Percentiles rank a stretch among this genome's conserved stretches.
Evolutionary conservation across 1,140 invertebrate genomes (phyloP).

Genomic region (Meloidogyne floridensis): DNA sequence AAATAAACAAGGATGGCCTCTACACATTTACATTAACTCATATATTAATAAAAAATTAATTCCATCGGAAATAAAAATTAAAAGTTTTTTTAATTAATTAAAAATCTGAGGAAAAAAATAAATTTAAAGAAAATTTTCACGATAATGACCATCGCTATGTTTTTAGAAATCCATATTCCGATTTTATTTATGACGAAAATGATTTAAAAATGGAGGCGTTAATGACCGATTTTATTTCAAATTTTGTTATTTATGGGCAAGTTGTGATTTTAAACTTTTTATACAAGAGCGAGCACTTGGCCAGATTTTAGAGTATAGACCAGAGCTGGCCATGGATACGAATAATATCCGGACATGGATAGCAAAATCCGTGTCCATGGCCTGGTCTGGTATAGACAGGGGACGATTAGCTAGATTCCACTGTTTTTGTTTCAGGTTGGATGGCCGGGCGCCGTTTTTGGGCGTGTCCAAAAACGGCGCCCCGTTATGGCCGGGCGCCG

Average conservation of each 20-base stretch:
- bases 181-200: slow-evolving; percentile 18
- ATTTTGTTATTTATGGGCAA: slow-evolving; percentile 24
- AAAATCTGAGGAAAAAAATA: neutral
- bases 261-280: neutral
- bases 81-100: neutral
- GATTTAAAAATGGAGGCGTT: slow-evolving; percentile 20
- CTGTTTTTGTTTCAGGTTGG: no score
- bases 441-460: no score
- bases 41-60: slow-evolving; percentile 35
- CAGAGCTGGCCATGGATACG: no score
- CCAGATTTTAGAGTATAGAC: no score
- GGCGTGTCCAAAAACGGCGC: no score
- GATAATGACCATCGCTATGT: slow-evolving; percentile 30
- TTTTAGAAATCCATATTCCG: slow-evolving; percentile 22
- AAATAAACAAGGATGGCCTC: slow-evolving; percentile 34
- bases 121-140: slow-evolving; percentile 25
- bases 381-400: no score
- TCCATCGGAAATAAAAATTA: slow-evolving; percentile 21
- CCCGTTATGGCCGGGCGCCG: no score
- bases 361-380: no score
- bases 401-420: no score
- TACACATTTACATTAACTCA: slow-evolving; percentile 29
- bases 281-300: neutral
- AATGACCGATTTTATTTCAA: neutral
- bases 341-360: no score